These are phyloP conservation scores for Autographa pulchrina DNA, from an alignment of 2,888 invertebrate species.

Conservation along the genomic window DNA sequence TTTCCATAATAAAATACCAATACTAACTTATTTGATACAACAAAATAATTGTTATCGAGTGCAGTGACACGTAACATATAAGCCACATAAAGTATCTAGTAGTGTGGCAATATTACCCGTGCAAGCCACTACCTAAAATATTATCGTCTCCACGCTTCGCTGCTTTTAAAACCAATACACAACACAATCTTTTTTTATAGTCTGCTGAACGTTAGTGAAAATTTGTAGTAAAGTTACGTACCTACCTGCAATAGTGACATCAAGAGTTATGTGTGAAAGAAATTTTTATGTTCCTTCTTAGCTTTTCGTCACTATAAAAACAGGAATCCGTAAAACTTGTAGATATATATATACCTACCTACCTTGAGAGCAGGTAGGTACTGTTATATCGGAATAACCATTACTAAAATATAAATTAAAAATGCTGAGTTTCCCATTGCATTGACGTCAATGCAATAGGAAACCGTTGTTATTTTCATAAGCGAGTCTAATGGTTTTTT, in stretches of 20 bases:
- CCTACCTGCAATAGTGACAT: background rate
- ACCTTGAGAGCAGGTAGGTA: no score
- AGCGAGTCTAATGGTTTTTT: no score
- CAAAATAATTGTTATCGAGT: slow-evolving; percentile 7
- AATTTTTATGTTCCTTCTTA: background rate
- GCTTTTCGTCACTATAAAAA: background rate
- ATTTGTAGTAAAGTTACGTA: slow-evolving; percentile 37
- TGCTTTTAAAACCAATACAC: slow-evolving; percentile 67
- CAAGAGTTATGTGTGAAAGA: background rate
- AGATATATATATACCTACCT: no score
- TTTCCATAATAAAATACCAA: background rate
- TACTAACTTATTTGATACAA: background rate
- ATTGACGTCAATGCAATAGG: no score
- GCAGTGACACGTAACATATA: slow-evolving; percentile 7
- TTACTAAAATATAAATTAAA: no score
- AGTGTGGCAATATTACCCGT: slow-evolving; percentile 22
- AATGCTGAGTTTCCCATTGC: no score
- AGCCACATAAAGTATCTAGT: slow-evolving; percentile 10
- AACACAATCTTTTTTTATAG: slow-evolving; percentile 65
- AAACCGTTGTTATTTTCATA: no score
- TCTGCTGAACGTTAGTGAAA: slow-evolving; percentile 59
- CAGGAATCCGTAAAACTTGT: background rate
- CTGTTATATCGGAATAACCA: no score
- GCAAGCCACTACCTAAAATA: slow-evolving; percentile 42
- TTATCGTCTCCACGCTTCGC: slow-evolving; percentile 59